phyloP scores from a whole-genome alignment of 2,888 invertebrate species.

The Microplitis manilae region DNA sequence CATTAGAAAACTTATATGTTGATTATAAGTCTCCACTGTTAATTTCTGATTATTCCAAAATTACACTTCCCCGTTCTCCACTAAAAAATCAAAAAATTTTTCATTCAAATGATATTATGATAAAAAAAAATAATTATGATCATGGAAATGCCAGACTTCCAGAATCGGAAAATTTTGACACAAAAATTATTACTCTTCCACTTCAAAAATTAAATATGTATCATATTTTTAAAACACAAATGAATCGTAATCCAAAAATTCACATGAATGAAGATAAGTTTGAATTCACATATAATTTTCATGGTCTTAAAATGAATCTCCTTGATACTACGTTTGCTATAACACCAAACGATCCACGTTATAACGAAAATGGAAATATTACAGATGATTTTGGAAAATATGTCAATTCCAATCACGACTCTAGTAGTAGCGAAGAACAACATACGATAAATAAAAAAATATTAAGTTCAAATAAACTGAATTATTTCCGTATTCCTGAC shows the following conservation, averaged over 20 bases:
- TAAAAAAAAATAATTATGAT: no score
- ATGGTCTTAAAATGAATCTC: slow-evolving; percentile 52
- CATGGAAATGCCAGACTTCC: no score
- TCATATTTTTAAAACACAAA: background rate
- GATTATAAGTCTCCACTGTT: no score
- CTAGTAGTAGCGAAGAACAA: background rate
- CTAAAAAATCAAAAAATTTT: no score
- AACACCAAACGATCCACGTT: slow-evolving; percentile 70
- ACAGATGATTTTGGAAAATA: background rate
- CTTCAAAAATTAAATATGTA: background rate
- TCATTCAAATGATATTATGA: no score
- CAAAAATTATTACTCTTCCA: background rate
- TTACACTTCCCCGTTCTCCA: no score
- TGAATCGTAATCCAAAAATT: background rate
- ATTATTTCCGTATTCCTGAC: background rate
- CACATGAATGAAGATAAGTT: slow-evolving; percentile 47
- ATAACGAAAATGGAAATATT: slow-evolving; percentile 55
- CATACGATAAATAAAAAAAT: slow-evolving; percentile 1
- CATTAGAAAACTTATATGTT: no score
- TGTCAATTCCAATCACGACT: slow-evolving; percentile 18
- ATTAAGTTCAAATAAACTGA: slow-evolving; percentile 1
- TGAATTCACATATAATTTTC: slow-evolving; percentile 64
- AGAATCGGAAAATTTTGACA: no score
- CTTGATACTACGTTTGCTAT: slow-evolving; percentile 63
- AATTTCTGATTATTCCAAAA: no score